Percentiles rank a stretch among this genome's conserved stretches.
Evolutionary conservation across 2,888 invertebrate genomes (phyloP).

Genomic region (Brachynemurus nebulosus): DNA sequence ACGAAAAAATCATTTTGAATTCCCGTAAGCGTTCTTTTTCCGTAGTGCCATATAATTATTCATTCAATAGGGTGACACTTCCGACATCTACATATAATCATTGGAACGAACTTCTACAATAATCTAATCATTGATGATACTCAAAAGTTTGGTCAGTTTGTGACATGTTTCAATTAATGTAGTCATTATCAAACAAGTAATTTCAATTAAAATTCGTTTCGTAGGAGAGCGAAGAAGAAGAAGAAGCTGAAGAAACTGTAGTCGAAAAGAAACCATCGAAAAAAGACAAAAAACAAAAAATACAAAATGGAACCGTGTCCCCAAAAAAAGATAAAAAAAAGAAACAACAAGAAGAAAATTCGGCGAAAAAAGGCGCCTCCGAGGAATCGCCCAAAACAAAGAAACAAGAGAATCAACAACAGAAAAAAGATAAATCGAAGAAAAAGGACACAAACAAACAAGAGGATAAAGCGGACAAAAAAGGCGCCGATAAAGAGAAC

Average conservation of each 20-base stretch:
- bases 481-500: background rate
- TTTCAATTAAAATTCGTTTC: too few relatives aligned
- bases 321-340: constrained; percentile 20
- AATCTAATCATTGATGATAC: too few relatives aligned
- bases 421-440: background rate
- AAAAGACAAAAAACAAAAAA: constrained; percentile 14
- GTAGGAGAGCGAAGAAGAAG: constrained; percentile 28
- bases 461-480: background rate
- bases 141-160: too few relatives aligned
- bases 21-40: too few relatives aligned
- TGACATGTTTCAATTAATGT: too few relatives aligned
- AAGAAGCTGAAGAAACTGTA: constrained; percentile 32
- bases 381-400: background rate
- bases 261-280: constrained; percentile 21
- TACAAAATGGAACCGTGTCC: constrained; percentile 25
- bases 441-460: background rate
- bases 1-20: too few relatives aligned
- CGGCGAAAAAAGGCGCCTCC: constrained; percentile 13
- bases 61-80: too few relatives aligned
- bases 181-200: too few relatives aligned
- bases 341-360: constrained; percentile 15
- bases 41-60: too few relatives aligned
- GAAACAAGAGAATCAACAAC: constrained; percentile 5
- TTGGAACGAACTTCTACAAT: too few relatives aligned
- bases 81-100: too few relatives aligned